Base-by-base conservation (phyloP, 2,888 invertebrate species). In the Hypomecis atomaria region DNA sequence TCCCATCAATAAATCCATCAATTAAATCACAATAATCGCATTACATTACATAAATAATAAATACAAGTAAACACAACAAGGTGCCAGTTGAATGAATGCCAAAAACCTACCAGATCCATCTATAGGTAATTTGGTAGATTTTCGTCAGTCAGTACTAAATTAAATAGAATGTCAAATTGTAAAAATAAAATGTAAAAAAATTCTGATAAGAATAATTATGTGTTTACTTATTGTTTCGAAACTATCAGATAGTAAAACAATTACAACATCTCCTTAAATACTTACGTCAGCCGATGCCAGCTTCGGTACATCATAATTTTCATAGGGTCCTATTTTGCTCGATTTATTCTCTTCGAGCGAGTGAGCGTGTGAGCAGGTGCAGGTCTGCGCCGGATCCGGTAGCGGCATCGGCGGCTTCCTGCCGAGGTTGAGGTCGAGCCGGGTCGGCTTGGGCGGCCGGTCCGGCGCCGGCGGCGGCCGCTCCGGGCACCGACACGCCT, bases 251-350 rank as follows among this genome's bases (percentile, higher is more conserved):
- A 23, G 3, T 23, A 23, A 2, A 2, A 23, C 23, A 23, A 45
- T 37, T 52, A 50, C 23, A 11, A 13, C 9, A 5, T 6, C 3
- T 2, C 10, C 0, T n/a, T 4, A 34, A 36, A 34, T 5, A 89
- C 85, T 91, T 89, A 94, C 94, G 91, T 89, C 92, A 82, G 83
- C 84, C 82, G 86, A 90, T 9, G 87, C 94, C 70, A 94, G 88
- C 83, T 95, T 95, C 42, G 97, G 97, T 55, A 97, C 93, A 79
- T 97, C 96, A 78, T 97, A 97, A 81, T 97, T 97, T 75, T 96
- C 96, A 78, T 96, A 96, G 0, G 95, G 94, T 4, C 94, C 94
- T 33, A 92, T 80, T 76, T 82, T 85, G 33, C 81, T 69, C 44
- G 78, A 73, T 59, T 79, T 62, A 9, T 7, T 81, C 59, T 84